Percentiles rank a stretch among this genome's conserved stretches.
These are phyloP conservation scores for Liodrosophila aerea DNA, from an alignment of 2,888 invertebrate genomes.

Conservation along the genomic window DNA sequence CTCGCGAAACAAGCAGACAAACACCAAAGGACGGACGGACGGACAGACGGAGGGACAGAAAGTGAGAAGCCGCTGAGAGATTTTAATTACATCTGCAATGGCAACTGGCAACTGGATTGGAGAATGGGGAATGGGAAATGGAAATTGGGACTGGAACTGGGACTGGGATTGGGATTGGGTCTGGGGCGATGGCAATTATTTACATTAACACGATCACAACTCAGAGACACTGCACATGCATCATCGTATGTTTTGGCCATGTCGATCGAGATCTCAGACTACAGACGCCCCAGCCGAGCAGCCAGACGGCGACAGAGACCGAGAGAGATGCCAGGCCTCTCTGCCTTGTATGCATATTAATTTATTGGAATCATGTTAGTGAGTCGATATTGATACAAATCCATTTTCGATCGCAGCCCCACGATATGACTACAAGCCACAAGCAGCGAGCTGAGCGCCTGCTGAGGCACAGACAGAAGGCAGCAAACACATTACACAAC, in stretches of 20 bases:
- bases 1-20: slow-evolving; percentile 58
- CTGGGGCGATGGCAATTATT: slow-evolving; percentile 78
- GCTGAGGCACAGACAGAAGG: slow-evolving; percentile 53
- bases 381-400: slow-evolving; percentile 83
- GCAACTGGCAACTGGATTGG: slow-evolving; percentile 26
- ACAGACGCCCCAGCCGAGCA: no score
- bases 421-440: slow-evolving; percentile 52
- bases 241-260: slow-evolving; percentile 73
- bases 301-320: slow-evolving; percentile 43
- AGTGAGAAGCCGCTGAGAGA: slow-evolving; percentile 70
- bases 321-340: slow-evolving; percentile 15
- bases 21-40: slow-evolving; percentile 33
- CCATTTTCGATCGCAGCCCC: slow-evolving; percentile 80
- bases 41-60: slow-evolving; percentile 29
- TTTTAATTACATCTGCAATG: slow-evolving; percentile 79
- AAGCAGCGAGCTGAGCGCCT: slow-evolving; percentile 39
- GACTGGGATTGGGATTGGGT: slow-evolving; percentile 4
- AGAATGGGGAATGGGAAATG: not conserved
- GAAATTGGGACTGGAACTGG: slow-evolving; percentile 9
- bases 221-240: slow-evolving; percentile 80
- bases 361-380: slow-evolving; percentile 83
- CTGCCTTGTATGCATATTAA: slow-evolving; percentile 80
- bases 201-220: slow-evolving; percentile 82
- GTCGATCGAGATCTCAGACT: slow-evolving; percentile 67
- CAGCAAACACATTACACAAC: slow-evolving; percentile 70